phyloP scores from a whole-genome alignment of 2,797 vertebrate species.

The Fringilla coelebs region DNA sequence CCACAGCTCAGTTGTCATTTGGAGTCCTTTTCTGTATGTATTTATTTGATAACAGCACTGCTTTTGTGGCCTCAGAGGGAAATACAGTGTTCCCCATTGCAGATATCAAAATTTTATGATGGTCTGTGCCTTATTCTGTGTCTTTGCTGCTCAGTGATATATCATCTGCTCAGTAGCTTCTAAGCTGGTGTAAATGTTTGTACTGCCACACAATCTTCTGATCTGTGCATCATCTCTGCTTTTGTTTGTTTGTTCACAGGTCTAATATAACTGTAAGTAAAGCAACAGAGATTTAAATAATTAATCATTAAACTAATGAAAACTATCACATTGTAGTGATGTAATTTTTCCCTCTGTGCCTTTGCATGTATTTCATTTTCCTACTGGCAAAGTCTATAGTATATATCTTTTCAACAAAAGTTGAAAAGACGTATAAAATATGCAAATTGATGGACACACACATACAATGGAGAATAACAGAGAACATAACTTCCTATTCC shows the following conservation, averaged over 20 bases:
- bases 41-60: background rate
- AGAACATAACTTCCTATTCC: background rate
- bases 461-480: background rate
- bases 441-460: background rate
- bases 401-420: too few species aligned
- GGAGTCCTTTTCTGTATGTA: background rate
- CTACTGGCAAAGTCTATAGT: background rate
- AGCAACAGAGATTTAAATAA: background rate
- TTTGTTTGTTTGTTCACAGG: background rate
- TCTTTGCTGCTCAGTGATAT: background rate
- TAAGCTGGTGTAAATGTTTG: background rate
- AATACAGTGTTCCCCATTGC: background rate
- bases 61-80: background rate
- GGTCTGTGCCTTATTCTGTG: background rate
- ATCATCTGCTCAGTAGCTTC: background rate
- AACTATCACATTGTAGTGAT: background rate
- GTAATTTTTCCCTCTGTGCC: background rate
- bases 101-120: background rate
- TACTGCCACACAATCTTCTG: background rate
- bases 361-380: background rate
- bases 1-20: background rate
- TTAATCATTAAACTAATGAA: background rate
- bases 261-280: background rate
- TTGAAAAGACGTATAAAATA: background rate
- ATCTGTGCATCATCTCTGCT: accelerated